A percentile compares a stretch with the other conserved stretches of the same genome.
These are phyloP conservation scores for Pseudopleuronectes americanus DNA, from an alignment of 2,797 vertebrate species.

Conservation along the genomic window DNA sequence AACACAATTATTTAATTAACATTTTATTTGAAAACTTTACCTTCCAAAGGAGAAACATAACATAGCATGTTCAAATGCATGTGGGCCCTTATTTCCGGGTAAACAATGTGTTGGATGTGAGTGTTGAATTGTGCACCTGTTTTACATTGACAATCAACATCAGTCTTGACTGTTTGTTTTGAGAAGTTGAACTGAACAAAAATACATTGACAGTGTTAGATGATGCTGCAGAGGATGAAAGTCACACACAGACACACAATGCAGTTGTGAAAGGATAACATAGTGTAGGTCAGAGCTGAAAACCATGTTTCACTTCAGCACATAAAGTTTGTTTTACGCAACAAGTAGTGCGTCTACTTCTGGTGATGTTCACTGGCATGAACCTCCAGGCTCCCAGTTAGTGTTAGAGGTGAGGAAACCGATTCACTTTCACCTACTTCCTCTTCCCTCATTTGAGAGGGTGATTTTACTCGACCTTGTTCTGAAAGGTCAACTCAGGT, in stretches of 20 bases:
- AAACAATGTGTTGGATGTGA: neutral
- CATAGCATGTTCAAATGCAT: conserved; percentile 50
- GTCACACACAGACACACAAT: neutral
- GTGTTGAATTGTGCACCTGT: conserved; percentile 9
- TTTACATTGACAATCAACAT: conserved; percentile 30
- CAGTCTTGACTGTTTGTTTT: conserved; percentile 34
- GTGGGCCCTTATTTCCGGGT: conserved; percentile 13
- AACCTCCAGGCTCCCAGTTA: neutral
- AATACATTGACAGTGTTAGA: conserved; percentile 16
- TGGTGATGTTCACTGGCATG: neutral
- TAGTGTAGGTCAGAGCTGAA: neutral
- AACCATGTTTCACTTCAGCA: neutral
- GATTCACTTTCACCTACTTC: neutral
- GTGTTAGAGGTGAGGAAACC: neutral
- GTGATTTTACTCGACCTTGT: neutral
- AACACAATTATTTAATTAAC: conserved; percentile 4
- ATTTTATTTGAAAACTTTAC: conserved; percentile 79
- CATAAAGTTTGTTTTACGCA: neutral
- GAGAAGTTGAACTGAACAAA: conserved; percentile 39
- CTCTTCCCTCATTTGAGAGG: neutral
- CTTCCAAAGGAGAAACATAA: conserved; percentile 82
- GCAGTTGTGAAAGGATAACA: neutral
- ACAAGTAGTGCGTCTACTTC: neutral
- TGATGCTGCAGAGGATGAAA: conserved; percentile 5
- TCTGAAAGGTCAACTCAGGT: neutral